Conservation (phyloP, 1,140 invertebrate species). For the Dinothrombium tinctorium region DNA sequence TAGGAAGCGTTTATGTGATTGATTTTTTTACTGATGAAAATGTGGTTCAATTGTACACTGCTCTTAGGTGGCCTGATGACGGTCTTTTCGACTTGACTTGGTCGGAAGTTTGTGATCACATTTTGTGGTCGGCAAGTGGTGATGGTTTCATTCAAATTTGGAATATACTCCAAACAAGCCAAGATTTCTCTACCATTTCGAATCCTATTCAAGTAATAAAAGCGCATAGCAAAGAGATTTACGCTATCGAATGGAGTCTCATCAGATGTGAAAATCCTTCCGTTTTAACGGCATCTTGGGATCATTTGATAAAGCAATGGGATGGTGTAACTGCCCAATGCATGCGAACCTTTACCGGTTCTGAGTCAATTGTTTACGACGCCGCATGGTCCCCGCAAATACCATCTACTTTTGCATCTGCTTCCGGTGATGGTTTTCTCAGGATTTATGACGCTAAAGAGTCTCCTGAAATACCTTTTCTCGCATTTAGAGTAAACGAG, state of each 20-base stretch:
- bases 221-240: neutral
- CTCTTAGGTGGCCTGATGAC: slow-evolving; percentile 38
- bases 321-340: neutral
- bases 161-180: slow-evolving; percentile 22
- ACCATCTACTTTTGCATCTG: slow-evolving; percentile 44
- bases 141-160: slow-evolving; percentile 51
- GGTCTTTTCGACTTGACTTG: slow-evolving; percentile 54
- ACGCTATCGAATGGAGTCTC: neutral
- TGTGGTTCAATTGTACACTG: too few relatives aligned
- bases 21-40: too few relatives aligned
- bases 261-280: neutral
- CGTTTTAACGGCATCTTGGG: slow-evolving; percentile 1
- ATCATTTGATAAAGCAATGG: neutral
- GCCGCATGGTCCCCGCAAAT: slow-evolving; percentile 46
- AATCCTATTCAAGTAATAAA: neutral
- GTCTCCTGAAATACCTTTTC: slow-evolving; percentile 30
- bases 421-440: slow-evolving; percentile 46
- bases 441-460: slow-evolving; percentile 41
- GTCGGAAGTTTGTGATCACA: slow-evolving; percentile 39
- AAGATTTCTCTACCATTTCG: neutral
- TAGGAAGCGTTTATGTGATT: neutral
- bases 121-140: slow-evolving; percentile 41
- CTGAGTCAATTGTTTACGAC: slow-evolving; percentile 44
- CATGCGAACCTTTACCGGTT: slow-evolving; percentile 22
- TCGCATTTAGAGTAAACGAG: slow-evolving; percentile 35